phyloP scores from a whole-genome alignment of 2,113 vertebrate species.

The Ceyx cyanopectus region DNA sequence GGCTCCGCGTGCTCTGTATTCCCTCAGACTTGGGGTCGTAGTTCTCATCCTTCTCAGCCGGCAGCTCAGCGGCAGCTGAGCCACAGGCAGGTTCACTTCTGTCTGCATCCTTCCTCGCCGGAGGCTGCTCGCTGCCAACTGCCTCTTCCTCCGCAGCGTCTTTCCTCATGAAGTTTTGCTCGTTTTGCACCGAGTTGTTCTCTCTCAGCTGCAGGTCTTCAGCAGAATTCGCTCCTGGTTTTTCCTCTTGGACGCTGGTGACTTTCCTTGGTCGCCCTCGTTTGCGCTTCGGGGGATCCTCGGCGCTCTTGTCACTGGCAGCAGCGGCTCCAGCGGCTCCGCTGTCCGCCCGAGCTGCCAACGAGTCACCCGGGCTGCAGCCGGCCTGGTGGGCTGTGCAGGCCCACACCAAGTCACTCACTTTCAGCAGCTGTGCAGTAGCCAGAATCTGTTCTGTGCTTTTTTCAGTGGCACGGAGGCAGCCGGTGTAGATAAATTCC shows the following conservation, averaged over 20 bases:
- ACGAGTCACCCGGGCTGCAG: not conserved
- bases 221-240: not conserved
- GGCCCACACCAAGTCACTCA: slow-evolving; percentile 86
- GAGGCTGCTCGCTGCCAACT: slow-evolving; percentile 9
- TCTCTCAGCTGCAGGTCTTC: slow-evolving; percentile 77
- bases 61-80: slow-evolving; percentile 4
- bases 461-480: slow-evolving; percentile 83
- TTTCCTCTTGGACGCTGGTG: slow-evolving; percentile 49
- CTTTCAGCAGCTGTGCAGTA: slow-evolving; percentile 87
- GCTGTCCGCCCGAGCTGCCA: not conserved
- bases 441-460: slow-evolving; percentile 85
- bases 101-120: slow-evolving; percentile 11
- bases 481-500: slow-evolving; percentile 94
- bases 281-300: slow-evolving; percentile 82
- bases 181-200: slow-evolving; percentile 77
- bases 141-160: not conserved
- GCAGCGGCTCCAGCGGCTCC: not conserved
- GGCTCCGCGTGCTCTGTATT: slow-evolving; percentile 68
- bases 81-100: slow-evolving; percentile 40
- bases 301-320: slow-evolving; percentile 51
- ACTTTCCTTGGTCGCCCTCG: slow-evolving; percentile 88
- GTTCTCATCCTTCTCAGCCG: slow-evolving; percentile 79
- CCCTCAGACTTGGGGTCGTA: slow-evolving; percentile 69
- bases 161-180: slow-evolving; percentile 64
- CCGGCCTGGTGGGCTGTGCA: slow-evolving; percentile 77